phyloP scores from a whole-genome alignment of 2,797 vertebrate species.

The Triplophysa bombifrons region DNA sequence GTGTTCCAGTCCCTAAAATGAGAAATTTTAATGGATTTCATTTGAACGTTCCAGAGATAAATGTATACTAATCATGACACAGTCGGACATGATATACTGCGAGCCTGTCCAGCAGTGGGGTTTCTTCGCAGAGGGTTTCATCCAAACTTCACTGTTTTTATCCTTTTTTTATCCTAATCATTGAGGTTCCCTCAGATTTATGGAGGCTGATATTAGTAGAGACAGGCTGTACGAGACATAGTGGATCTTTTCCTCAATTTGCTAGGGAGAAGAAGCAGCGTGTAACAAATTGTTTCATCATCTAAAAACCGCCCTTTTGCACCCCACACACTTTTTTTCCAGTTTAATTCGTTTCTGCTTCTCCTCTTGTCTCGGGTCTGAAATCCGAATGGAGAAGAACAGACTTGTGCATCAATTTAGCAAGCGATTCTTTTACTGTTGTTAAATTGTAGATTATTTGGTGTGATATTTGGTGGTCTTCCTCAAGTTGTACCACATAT shows the following conservation, averaged over 20 bases:
- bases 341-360: slow-evolving; percentile 5
- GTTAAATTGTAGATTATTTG: not conserved
- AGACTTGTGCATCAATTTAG: not conserved
- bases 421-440: not conserved
- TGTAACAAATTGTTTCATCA: slow-evolving; percentile 38
- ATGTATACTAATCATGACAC: not conserved
- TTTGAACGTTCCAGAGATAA: not conserved
- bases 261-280: not conserved
- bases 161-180: slow-evolving; percentile 30
- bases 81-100: slow-evolving; percentile 1
- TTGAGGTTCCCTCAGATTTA: slow-evolving; percentile 33
- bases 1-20: not conserved
- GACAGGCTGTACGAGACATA: slow-evolving; percentile 15
- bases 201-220: slow-evolving; percentile 37
- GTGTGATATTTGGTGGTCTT: not conserved
- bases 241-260: slow-evolving; percentile 43
- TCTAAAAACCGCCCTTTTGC: slow-evolving; percentile 25
- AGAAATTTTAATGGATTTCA: not conserved
- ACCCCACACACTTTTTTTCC: slow-evolving; percentile 5
- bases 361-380: slow-evolving; percentile 4
- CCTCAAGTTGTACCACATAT: too few species aligned
- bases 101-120: not conserved
- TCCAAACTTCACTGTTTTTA: slow-evolving; percentile 11
- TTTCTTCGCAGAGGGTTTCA: slow-evolving; percentile 8
- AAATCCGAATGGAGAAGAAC: not conserved